Conservation (phyloP, 2,113 vertebrate species). For the Oncorhynchus nerka region DNA sequence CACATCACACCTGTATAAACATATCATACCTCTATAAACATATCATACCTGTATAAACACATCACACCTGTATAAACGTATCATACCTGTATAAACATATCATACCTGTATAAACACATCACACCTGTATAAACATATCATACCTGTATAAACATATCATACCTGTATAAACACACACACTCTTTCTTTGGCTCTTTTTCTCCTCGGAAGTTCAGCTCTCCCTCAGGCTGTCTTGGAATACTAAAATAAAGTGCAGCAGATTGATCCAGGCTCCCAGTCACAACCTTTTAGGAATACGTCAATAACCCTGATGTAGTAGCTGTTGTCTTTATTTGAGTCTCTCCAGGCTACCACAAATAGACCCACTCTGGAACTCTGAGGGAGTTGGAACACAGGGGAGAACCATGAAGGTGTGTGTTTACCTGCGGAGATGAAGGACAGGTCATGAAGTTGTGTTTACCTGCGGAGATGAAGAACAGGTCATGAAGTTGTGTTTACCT, state of each 20-base stretch:
- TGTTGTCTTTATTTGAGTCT: constrained; percentile 55
- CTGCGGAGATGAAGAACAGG: not conserved
- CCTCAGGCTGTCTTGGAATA: constrained; percentile 71
- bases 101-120: no score
- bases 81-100: no score
- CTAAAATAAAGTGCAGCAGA: constrained; percentile 72
- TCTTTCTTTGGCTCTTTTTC: not conserved
- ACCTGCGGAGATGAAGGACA: constrained; percentile 29
- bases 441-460: not conserved
- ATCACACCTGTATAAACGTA: no score
- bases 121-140: no score
- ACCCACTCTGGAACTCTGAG: not conserved
- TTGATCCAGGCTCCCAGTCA: constrained; percentile 71
- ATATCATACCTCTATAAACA: no score
- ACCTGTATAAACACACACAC: no score
- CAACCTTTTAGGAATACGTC: constrained; percentile 71
- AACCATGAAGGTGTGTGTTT: not conserved
- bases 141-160: no score
- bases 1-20: no score
- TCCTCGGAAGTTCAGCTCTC: not conserved
- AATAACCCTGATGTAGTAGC: constrained; percentile 71
- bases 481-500: no score
- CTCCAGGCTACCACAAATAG: constrained; percentile 37
- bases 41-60: no score
- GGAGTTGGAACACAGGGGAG: no score